These are phyloP conservation scores for Temnothorax rugatulus DNA, from an alignment of 2,888 invertebrate genomes.

Conservation along the genomic window DNA sequence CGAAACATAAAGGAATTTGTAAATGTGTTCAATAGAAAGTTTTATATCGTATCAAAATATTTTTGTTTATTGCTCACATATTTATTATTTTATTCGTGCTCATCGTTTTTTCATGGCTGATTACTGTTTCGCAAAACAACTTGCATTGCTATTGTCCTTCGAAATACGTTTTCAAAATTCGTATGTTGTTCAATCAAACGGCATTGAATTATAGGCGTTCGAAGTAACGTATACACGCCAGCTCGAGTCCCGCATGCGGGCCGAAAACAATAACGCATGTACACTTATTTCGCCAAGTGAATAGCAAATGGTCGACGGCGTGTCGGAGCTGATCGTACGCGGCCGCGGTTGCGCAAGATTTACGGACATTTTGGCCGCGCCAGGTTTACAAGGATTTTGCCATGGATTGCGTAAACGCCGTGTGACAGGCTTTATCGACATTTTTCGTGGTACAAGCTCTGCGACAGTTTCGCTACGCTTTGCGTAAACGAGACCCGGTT, in stretches of 20 bases:
- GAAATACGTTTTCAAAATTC: neutral
- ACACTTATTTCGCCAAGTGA: conserved; percentile 63
- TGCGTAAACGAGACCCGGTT: conserved; percentile 18
- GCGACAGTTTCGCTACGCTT: conserved; percentile 33
- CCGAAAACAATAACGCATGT: conserved; percentile 54
- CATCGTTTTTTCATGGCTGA: neutral
- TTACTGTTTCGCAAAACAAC: neutral
- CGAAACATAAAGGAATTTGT: neutral
- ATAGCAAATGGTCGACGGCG: conserved; percentile 65
- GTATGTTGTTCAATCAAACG: neutral
- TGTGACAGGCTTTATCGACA: conserved; percentile 51
- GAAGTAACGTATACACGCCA: neutral
- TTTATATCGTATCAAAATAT: neutral
- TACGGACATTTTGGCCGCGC: conserved; percentile 61
- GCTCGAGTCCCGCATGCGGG: conserved; percentile 62
- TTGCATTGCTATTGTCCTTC: neutral
- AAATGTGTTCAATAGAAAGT: neutral
- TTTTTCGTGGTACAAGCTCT: conserved; percentile 31
- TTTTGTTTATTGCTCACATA: neutral
- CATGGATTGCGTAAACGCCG: conserved; percentile 50
- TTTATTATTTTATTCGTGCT: neutral
- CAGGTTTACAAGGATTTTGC: conserved; percentile 59
- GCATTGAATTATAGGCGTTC: conserved; percentile 4
- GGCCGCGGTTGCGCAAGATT: conserved; percentile 65
- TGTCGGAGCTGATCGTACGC: conserved; percentile 31